Conservation (phyloP, 2,113 vertebrate genomes). For the Menura novaehollandiae region DNA sequence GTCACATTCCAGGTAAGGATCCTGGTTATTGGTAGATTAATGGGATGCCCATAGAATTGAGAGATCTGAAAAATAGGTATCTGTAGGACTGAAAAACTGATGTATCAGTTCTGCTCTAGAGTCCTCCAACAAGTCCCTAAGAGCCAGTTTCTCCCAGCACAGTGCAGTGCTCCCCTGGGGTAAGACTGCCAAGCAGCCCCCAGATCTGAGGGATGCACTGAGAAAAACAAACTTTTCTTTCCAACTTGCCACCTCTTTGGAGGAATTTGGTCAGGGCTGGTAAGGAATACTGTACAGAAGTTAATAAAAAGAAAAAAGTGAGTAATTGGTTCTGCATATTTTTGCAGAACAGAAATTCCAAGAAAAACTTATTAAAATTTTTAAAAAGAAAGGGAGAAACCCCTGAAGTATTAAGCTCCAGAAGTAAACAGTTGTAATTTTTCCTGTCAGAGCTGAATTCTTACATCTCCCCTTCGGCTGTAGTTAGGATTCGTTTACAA, state of each 20-base stretch:
- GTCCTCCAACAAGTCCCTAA: not conserved
- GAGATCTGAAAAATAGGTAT: not conserved
- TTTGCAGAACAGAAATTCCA: not conserved
- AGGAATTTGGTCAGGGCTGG: not conserved
- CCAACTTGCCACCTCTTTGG: not conserved
- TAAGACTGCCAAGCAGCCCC: not conserved
- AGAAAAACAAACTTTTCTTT: not conserved
- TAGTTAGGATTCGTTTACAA: conserved; percentile 36
- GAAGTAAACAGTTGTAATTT: conserved; percentile 45
- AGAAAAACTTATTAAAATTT: not conserved
- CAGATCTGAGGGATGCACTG: not conserved
- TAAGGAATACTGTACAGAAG: not conserved
- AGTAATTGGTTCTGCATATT: not conserved
- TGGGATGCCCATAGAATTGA: not conserved
- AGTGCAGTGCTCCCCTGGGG: not conserved
- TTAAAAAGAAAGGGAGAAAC: not conserved
- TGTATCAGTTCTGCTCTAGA: not conserved
- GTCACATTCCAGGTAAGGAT: not conserved
- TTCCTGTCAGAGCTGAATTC: conserved; percentile 32
- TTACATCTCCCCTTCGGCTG: conserved; percentile 12
- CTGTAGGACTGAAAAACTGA: accelerated
- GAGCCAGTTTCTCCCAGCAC: not conserved
- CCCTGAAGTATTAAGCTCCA: not conserved
- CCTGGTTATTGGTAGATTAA: not conserved
- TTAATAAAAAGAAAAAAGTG: not conserved